Conservation (phyloP, 2,888 invertebrate species). For the Synanthedon andrenaeformis region DNA sequence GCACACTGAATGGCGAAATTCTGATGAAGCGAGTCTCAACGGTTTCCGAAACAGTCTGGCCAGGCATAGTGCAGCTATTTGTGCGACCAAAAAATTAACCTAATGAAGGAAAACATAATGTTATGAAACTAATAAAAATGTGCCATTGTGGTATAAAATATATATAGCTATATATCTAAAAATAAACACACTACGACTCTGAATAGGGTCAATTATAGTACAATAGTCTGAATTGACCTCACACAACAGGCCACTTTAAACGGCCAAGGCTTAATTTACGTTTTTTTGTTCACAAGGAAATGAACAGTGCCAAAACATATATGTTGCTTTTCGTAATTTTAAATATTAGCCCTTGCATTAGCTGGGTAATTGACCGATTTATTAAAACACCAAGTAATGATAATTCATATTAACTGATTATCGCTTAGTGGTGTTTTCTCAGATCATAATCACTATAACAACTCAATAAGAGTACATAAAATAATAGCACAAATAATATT, state of each 20-base stretch:
- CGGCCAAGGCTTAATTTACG: too few species aligned
- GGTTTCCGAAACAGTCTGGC: constrained; percentile 83
- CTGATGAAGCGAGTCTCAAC: constrained; percentile 78
- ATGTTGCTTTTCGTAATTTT: too few species aligned
- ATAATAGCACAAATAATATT: too few species aligned
- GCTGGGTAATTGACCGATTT: too few species aligned
- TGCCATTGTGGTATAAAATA: constrained; percentile 17
- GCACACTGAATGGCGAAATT: constrained; percentile 82
- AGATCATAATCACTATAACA: too few species aligned
- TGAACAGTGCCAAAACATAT: too few species aligned
- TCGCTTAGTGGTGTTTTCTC: too few species aligned
- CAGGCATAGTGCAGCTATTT: constrained; percentile 82
- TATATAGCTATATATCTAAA: constrained; percentile 5
- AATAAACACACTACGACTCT: constrained; percentile 1
- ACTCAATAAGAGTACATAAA: too few species aligned
- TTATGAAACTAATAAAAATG: constrained; percentile 27
- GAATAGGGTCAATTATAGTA: not conserved
- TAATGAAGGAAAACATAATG: constrained; percentile 59
- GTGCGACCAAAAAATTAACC: constrained; percentile 88
- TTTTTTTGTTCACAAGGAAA: too few species aligned
- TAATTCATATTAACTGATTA: too few species aligned
- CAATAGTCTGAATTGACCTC: not conserved
- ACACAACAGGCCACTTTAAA: not conserved
- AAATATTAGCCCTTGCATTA: too few species aligned
- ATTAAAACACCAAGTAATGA: too few species aligned